Conservation (phyloP, 2,888 invertebrate species). For the Panorpa germanica region DNA sequence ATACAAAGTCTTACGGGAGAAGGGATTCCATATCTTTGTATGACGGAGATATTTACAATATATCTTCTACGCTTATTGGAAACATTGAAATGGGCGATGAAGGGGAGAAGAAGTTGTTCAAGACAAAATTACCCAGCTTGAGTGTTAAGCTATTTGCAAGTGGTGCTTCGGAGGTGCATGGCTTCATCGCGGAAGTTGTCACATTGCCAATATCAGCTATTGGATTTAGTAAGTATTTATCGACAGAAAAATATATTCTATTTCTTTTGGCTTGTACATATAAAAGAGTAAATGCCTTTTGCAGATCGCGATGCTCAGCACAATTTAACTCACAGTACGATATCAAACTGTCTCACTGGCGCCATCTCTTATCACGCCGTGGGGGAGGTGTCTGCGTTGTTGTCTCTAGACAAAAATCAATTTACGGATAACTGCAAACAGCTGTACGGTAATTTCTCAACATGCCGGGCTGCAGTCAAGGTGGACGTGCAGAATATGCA, state of each 20-base stretch:
- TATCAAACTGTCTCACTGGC: conserved; percentile 68
- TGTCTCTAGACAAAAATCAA: conserved; percentile 74
- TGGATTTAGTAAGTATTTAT: conserved; percentile 61
- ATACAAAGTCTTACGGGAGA: conserved; percentile 59
- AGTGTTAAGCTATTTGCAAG: conserved; percentile 86
- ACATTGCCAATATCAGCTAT: conserved; percentile 84
- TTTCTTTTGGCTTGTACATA: conserved; percentile 9
- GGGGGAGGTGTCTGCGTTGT: conserved; percentile 84
- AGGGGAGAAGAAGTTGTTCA: conserved; percentile 56
- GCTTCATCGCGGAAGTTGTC: conserved; percentile 94
- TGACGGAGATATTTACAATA: conserved; percentile 85
- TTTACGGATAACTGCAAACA: conserved; percentile 72
- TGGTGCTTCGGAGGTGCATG: conserved; percentile 83
- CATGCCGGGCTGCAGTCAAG: conserved; percentile 65
- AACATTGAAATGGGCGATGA: conserved; percentile 51
- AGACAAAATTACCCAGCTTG: conserved; percentile 56
- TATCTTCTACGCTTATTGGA: conserved; percentile 50
- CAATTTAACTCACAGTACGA: conserved; percentile 66
- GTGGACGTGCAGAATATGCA: conserved; percentile 91
- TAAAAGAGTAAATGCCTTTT: conserved; percentile 15
- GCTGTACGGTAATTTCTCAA: conserved; percentile 86
- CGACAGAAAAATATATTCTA: conserved; percentile 7
- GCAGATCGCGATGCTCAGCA: conserved; percentile 81
- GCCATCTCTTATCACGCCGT: conserved; percentile 77
- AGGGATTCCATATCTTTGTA: conserved; percentile 72